Evolutionary conservation across 2,888 invertebrate species (phyloP).

Genomic region (Tridacna crocea): DNA sequence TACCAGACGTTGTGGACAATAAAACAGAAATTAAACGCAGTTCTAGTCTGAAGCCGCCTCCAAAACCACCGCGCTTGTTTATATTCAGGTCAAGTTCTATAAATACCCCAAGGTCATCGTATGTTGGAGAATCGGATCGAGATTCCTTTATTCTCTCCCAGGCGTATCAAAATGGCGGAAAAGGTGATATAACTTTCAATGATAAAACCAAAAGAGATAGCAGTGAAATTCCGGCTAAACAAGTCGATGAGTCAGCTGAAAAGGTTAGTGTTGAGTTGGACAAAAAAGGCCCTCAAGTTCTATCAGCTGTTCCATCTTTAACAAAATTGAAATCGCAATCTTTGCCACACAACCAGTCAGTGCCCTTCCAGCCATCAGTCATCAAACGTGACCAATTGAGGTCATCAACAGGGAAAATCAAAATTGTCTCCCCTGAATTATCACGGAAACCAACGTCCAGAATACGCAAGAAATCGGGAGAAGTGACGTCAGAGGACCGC

Average conservation of each 20-base stretch:
- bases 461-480: constrained; percentile 68
- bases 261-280: not conserved
- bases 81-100: constrained; percentile 71
- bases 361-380: constrained; percentile 2
- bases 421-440: constrained; percentile 74
- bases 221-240: not conserved
- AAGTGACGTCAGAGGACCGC: constrained; percentile 67
- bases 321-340: constrained; percentile 12
- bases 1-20: constrained; percentile 72
- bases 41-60: constrained; percentile 74
- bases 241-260: not conserved
- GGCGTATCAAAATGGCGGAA: constrained; percentile 56
- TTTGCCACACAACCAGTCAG: constrained; percentile 12
- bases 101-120: constrained; percentile 69
- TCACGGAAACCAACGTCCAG: constrained; percentile 63
- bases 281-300: not conserved
- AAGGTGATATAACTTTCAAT: constrained; percentile 1
- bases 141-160: constrained; percentile 66
- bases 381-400: constrained; percentile 1
- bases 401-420: constrained; percentile 63
- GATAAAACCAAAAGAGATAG: not conserved
- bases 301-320: not conserved
- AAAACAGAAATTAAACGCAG: constrained; percentile 62
- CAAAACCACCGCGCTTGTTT: constrained; percentile 79
- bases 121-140: constrained; percentile 62